Base-by-base conservation (phyloP, 2,888 invertebrate genomes). In the Flexamia atlantica region DNA sequence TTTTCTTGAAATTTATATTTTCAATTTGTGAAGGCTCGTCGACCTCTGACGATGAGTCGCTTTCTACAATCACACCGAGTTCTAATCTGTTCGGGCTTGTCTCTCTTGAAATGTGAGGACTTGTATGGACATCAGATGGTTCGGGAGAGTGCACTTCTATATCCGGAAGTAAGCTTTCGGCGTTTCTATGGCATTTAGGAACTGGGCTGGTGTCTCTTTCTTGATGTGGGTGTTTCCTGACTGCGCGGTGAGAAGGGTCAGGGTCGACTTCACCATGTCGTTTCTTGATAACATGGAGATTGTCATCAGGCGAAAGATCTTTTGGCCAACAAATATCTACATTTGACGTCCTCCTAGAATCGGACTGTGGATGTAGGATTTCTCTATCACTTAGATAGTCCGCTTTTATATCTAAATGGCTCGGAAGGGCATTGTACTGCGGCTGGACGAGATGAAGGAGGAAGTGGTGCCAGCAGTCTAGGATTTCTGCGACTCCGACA, bases 401-500 rank as follows among this genome's bases (percentile, higher is more conserved):
- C 9, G 53, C 7, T 14, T 79, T 53, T 7, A 30, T 20, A 12
- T 79, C 57, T 10, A 57, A 30, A 28, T 30, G 53, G 32, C 17
- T 25, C 5, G 68, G 40, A 5, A 50, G 36, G 9, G 72, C 32
- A n/a, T 82, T 82, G n/a, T 68, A 46, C 9, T 50, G 46, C 2
- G 42, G 42, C 20, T 72, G 68, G 14, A 64, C 53, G 17, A 72
- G 40, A 17, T 70, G 60, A 1, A 86, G 87, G 23, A 88, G 85
- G 86, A 91, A 87, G 87, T 92, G 92, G 85, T 90, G 90, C 87
- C 92, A 89, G 88, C 93, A 93, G 84, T 93, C 92, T 82, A 94
- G 88, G 64, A 94, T 92, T 90, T 96, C 96, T 87, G 94, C 89
- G 36, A 94, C 93, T 85, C 96, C 96, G 86, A 95, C 94, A 90